Conservation (phyloP, 2,113 vertebrate species). For the Malurus melanocephalus region DNA sequence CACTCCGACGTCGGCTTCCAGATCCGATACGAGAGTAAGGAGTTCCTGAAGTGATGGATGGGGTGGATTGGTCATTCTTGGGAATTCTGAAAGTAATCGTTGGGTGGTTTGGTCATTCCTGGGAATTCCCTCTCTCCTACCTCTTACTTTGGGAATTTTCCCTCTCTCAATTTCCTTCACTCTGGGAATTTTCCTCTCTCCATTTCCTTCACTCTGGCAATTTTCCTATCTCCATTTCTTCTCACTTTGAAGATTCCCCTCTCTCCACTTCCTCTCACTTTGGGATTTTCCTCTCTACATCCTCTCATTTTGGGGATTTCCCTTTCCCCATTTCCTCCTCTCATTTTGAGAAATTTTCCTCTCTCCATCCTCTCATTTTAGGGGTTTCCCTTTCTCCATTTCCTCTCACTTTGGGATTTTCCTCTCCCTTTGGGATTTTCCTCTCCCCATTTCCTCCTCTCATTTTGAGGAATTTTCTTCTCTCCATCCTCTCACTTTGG, state of each 20-base stretch:
- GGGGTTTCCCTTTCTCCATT: neutral
- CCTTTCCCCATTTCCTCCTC: neutral
- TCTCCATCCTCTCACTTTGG: fast-evolving
- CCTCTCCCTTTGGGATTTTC: neutral
- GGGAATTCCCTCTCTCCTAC: too few species aligned
- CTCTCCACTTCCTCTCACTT: too few species aligned
- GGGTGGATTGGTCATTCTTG: too few species aligned
- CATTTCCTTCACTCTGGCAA: neutral
- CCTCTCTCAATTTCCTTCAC: neutral
- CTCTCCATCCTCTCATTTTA: neutral
- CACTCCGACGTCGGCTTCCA: constrained; percentile 96
- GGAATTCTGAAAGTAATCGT: too few species aligned
- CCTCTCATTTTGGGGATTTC: neutral
- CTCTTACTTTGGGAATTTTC: fast-evolving
- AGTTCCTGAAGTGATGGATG: too few species aligned
- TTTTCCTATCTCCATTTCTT: neutral
- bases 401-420: too few species aligned
- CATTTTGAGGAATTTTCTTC: fast-evolving
- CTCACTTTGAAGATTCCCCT: too few species aligned
- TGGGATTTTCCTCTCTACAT: too few species aligned
- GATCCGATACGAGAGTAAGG: constrained; percentile 96
- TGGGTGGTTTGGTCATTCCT: too few species aligned
- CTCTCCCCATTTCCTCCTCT: neutral
- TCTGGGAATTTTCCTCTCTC: neutral
- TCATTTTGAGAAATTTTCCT: neutral